Conservation (phyloP, 2,797 vertebrate genomes). For the Pseudochaenichthys georgianus region DNA sequence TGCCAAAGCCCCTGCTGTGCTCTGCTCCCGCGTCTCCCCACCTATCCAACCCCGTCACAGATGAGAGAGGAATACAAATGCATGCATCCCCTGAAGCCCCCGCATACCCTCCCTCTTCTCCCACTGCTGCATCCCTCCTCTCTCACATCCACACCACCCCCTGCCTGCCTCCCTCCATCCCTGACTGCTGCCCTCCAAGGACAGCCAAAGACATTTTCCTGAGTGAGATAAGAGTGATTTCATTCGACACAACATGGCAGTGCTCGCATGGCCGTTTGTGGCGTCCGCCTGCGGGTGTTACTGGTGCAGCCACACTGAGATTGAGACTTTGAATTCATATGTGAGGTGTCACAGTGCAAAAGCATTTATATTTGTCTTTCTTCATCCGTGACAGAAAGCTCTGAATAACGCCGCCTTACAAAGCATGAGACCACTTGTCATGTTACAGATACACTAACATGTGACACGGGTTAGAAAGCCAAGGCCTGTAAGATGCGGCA, state of each 20-base stretch:
- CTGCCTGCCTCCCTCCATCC: conserved; percentile 65
- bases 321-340: conserved; percentile 68
- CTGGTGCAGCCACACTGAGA: conserved; percentile 51
- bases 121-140: conserved; percentile 39
- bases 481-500: conserved; percentile 1
- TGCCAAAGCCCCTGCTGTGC: conserved; percentile 57
- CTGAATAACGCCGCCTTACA: conserved; percentile 15
- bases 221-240: conserved; percentile 78
- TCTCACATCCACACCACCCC: conserved; percentile 41
- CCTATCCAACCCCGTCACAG: conserved; percentile 69
- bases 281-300: conserved; percentile 37
- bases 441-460: conserved; percentile 40
- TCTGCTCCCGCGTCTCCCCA: conserved; percentile 56
- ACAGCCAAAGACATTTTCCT: conserved; percentile 83
- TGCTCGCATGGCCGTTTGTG: conserved; percentile 17
- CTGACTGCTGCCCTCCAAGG: conserved; percentile 83
- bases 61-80: conserved; percentile 86
- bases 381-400: conserved; percentile 39
- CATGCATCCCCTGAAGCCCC: conserved; percentile 65
- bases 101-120: conserved; percentile 40
- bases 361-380: conserved; percentile 46
- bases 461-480: conserved; percentile 42
- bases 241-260: conserved; percentile 68
- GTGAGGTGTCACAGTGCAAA: conserved; percentile 38
- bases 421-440: conserved; percentile 32